Conservation (phyloP, 2,797 vertebrate species). For the Pseudomugil tenellus region DNA sequence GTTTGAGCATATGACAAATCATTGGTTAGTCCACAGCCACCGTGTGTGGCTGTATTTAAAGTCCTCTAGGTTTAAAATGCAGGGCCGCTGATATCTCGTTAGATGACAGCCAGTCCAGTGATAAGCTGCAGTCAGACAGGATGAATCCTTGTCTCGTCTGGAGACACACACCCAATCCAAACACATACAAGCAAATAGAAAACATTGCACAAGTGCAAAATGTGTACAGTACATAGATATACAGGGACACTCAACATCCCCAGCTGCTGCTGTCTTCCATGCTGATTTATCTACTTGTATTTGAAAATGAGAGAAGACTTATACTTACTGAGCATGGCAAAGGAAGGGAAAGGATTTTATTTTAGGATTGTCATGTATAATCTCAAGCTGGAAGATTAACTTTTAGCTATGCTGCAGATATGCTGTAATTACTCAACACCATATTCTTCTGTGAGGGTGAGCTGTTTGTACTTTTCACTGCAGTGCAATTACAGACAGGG, state of each 20-base stretch:
- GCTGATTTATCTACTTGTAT: slow-evolving; percentile 72
- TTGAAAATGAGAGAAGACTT: slow-evolving; percentile 58
- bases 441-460: background rate
- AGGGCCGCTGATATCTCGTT: slow-evolving; percentile 60
- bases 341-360: slow-evolving; percentile 46
- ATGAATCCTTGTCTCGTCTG: slow-evolving; percentile 70
- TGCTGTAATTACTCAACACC: slow-evolving; percentile 29
- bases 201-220: slow-evolving; percentile 31
- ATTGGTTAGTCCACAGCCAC: slow-evolving; percentile 23
- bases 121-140: slow-evolving; percentile 74
- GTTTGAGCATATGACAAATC: slow-evolving; percentile 50
- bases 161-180: slow-evolving; percentile 46
- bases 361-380: slow-evolving; percentile 43
- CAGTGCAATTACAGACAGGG: slow-evolving; percentile 4
- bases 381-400: slow-evolving; percentile 42
- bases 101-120: slow-evolving; percentile 66
- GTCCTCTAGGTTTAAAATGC: slow-evolving; percentile 48
- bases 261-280: slow-evolving; percentile 70
- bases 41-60: slow-evolving; percentile 24
- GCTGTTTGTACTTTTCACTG: slow-evolving; percentile 18
- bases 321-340: slow-evolving; percentile 39
- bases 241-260: slow-evolving; percentile 32
- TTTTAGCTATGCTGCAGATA: slow-evolving; percentile 15
- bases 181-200: slow-evolving; percentile 25
- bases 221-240: slow-evolving; percentile 21